Base-by-base conservation (phyloP, 2,113 vertebrate species). In the Cavia porcellus region DNA sequence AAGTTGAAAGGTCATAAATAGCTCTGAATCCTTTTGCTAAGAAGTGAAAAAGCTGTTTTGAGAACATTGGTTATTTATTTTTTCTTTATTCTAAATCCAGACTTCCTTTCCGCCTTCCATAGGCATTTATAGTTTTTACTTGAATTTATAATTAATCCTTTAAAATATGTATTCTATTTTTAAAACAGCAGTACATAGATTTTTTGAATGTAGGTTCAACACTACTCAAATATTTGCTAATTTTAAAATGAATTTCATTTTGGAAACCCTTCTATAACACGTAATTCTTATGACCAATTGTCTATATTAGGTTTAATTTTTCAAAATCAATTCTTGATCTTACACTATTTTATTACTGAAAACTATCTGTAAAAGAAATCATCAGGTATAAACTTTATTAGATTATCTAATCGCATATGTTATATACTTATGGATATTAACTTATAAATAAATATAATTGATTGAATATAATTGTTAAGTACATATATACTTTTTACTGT, bases 91-190 rank as follows among this genome's bases (percentile, higher is more conserved):
- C 7, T 8, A 94, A 96, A 88, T 57, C 32, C 55, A 75, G 57
- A 80, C 38, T 74, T 68, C 2, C 72, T 92, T 92, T 83, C 20
- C 30, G 0, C 42, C 38, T 88, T 70, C 25, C 0, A 66, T 35
- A 32, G 11, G 6, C 5, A 83, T 94, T 95, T 92, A 75, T 55
- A 91, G 11, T 14, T 92, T 88, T 90, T 28, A 82, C 3, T 25
- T 85, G 47, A 94, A 95, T 94, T 87, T 66, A 61, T 94, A 86
- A 80, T 55, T 90, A 95, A 80, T 95, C 55, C 24, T 55, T 79
- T 42, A 62, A 93, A 61, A 79, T 90, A 87, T 95, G 90, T 68
- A 84, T 82, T 89, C 79, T 52, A 42, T 66, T 97, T 96, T 90
- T 50, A 62, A 92, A 90, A 68, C 11, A 86, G 12, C 17, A 84